Evolutionary conservation across 2,888 invertebrate species (phyloP).

Genomic region (Ischnura elegans): DNA sequence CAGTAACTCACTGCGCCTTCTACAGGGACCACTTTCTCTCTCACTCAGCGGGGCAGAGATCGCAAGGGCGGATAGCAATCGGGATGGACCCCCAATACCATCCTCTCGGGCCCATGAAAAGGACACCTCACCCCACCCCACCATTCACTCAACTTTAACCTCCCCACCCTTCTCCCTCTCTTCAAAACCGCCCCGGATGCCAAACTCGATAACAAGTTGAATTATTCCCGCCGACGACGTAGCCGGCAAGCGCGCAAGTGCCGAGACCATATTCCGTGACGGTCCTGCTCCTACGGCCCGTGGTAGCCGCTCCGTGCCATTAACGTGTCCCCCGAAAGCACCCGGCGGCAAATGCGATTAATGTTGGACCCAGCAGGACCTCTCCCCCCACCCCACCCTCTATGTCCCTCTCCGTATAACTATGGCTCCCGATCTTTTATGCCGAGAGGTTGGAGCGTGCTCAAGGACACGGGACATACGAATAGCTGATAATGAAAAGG

Average conservation of each 20-base stretch:
- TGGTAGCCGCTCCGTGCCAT: slow-evolving; percentile 4
- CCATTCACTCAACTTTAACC: not conserved
- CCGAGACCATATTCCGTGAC: slow-evolving; percentile 35
- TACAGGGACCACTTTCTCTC: not conserved
- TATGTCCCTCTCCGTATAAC: too few species aligned
- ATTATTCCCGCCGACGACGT: not conserved
- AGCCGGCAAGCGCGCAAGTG: not conserved
- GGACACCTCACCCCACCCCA: not conserved
- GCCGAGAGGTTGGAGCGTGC: not conserved
- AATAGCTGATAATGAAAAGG: not conserved
- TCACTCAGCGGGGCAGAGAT: not conserved
- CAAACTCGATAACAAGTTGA: slow-evolving; percentile 38
- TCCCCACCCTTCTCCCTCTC: not conserved
- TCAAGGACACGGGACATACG: not conserved
- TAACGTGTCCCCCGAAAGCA: not conserved
- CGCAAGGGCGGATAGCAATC: slow-evolving; percentile 18
- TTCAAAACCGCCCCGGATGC: not conserved
- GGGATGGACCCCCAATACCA: not conserved
- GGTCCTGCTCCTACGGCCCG: not conserved
- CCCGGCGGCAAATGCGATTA: not conserved
- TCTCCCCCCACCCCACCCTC: too few species aligned
- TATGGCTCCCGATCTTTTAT: slow-evolving; percentile 16
- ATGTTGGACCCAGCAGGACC: not conserved
- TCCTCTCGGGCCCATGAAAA: not conserved
- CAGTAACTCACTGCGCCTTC: slow-evolving; percentile 20